Evolutionary conservation across 2,113 vertebrate genomes (phyloP).

Genomic region (Sterna hirundo): DNA sequence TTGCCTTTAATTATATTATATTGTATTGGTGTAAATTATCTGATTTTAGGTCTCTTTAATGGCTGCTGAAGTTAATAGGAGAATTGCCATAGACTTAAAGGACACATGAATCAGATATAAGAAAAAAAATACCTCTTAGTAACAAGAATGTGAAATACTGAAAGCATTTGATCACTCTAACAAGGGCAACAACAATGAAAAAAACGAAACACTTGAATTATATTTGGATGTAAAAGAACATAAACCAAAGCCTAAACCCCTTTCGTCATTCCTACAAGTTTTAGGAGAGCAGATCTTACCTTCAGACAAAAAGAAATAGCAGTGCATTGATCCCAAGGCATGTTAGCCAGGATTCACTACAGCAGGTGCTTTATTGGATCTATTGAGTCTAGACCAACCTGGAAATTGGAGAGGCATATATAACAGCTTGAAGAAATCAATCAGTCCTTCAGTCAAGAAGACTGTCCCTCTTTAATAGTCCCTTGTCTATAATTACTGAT

Average conservation of each 20-base stretch:
- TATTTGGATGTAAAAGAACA: background rate
- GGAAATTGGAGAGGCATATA: background rate
- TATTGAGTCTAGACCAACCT: background rate
- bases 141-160: background rate
- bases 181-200: background rate
- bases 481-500: background rate
- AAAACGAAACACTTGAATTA: background rate
- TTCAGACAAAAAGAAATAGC: background rate
- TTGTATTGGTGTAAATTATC: background rate
- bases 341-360: background rate
- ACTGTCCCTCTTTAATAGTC: background rate
- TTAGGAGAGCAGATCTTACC: background rate
- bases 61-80: background rate
- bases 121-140: background rate
- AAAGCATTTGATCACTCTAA: background rate
- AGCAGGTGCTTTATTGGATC: background rate
- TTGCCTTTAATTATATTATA: background rate
- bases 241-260: background rate
- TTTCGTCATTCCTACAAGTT: background rate
- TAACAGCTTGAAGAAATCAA: background rate
- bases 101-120: background rate
- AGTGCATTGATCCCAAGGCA: background rate
- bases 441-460: background rate
- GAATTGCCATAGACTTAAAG: background rate
- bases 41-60: background rate